Evolutionary conservation across 2,797 vertebrate species (phyloP).

Genomic region (Neosilurus mollespiculum): DNA sequence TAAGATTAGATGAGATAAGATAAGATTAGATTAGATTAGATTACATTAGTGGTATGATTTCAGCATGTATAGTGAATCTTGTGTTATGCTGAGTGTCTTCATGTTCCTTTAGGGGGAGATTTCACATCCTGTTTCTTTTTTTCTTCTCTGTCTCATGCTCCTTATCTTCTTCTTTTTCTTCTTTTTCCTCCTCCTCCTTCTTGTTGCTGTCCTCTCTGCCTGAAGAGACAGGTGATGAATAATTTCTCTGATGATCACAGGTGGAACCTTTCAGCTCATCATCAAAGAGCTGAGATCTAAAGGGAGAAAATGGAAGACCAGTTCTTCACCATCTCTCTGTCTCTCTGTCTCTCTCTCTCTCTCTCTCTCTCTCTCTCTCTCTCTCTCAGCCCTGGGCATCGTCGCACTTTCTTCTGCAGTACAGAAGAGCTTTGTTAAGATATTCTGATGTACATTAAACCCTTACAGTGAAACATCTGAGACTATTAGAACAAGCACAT

Average conservation of each 20-base stretch:
- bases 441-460: slow-evolving; percentile 11
- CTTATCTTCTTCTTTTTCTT: neutral
- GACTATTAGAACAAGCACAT: neutral
- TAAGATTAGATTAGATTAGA: neutral
- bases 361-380: neutral
- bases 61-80: neutral
- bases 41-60: neutral
- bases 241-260: slow-evolving; percentile 18
- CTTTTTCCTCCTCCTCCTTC: neutral
- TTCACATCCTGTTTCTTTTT: neutral
- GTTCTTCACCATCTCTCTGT: neutral
- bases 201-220: neutral
- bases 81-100: neutral
- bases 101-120: neutral
- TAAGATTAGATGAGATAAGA: no score
- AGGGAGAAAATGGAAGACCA: slow-evolving; percentile 2
- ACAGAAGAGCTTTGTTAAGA: slow-evolving; percentile 4
- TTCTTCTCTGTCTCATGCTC: neutral
- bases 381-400: neutral
- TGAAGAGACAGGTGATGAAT: slow-evolving; percentile 16
- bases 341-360: neutral
- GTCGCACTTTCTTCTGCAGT: neutral
- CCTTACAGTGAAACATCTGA: neutral
- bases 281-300: slow-evolving; percentile 22
- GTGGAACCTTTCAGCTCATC: slow-evolving; percentile 25